Evolutionary conservation across 2,888 invertebrate species (phyloP).

Genomic region (Phoronis australis): DNA sequence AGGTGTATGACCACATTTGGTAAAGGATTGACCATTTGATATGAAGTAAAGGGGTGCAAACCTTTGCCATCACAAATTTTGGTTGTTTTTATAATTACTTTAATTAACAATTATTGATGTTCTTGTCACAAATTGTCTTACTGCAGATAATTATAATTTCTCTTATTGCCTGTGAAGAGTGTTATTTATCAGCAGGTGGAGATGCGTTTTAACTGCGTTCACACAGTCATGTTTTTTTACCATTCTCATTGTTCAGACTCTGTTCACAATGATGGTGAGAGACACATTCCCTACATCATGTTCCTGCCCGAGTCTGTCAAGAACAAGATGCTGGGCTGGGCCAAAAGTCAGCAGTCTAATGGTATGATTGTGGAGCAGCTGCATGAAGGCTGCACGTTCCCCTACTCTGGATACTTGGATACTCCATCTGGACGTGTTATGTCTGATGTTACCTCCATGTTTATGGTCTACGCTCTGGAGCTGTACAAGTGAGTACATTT

Average conservation of each 20-base stretch:
- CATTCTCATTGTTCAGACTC: conserved; percentile 1
- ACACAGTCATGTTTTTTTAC: no score
- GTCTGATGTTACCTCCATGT: conserved; percentile 3
- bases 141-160: no score
- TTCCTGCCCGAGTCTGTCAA: conserved; percentile 2
- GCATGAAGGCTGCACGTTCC: background rate
- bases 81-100: no score
- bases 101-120: no score
- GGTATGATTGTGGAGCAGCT: conserved; percentile 4
- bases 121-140: no score
- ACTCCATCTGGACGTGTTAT: background rate
- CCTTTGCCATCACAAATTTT: no score
- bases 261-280: conserved; percentile 7
- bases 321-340: conserved; percentile 2
- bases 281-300: conserved; percentile 4
- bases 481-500: conserved; percentile 1
- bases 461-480: conserved; percentile 3
- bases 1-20: no score
- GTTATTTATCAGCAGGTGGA: no score
- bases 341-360: conserved; percentile 2
- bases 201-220: no score
- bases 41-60: no score
- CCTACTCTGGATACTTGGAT: background rate
- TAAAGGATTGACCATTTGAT: no score
- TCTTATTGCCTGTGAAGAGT: no score